Conservation (phyloP, 2,797 vertebrate species). For the Fistularia commersonii region DNA sequence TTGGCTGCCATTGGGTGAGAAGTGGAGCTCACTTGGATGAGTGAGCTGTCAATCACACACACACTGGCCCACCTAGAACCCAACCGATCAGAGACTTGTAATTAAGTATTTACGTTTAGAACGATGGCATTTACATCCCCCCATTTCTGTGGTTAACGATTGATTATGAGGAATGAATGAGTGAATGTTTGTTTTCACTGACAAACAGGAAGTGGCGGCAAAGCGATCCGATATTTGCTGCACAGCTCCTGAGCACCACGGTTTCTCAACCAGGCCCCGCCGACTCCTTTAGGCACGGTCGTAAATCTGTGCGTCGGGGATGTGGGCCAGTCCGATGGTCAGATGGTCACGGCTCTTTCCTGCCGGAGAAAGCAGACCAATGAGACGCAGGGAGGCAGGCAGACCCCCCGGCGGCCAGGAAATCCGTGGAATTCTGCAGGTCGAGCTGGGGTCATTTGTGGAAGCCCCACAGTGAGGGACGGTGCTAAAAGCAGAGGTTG, state of each 20-base stretch:
- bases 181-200: no score
- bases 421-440: constrained; percentile 61
- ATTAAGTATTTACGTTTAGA: no score
- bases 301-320: constrained; percentile 48
- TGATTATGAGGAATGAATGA: no score
- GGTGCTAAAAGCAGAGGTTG: constrained; percentile 31
- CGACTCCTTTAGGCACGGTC: constrained; percentile 24
- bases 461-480: constrained; percentile 41
- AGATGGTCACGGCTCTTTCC: constrained; percentile 37
- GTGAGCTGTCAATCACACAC: no score
- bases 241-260: no score
- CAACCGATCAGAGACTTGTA: no score
- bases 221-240: no score
- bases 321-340: constrained; percentile 45
- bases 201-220: no score
- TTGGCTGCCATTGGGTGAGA: no score
- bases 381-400: constrained; percentile 20
- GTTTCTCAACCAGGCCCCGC: neutral
- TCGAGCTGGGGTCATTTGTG: constrained; percentile 48
- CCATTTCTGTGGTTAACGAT: constrained; percentile 18
- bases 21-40: no score
- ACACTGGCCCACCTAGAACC: no score
- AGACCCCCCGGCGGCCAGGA: constrained; percentile 55
- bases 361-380: constrained; percentile 32
- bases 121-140: neutral